Base-by-base conservation (phyloP, 2,888 invertebrate species). In the Zygogramma bicolorata region DNA sequence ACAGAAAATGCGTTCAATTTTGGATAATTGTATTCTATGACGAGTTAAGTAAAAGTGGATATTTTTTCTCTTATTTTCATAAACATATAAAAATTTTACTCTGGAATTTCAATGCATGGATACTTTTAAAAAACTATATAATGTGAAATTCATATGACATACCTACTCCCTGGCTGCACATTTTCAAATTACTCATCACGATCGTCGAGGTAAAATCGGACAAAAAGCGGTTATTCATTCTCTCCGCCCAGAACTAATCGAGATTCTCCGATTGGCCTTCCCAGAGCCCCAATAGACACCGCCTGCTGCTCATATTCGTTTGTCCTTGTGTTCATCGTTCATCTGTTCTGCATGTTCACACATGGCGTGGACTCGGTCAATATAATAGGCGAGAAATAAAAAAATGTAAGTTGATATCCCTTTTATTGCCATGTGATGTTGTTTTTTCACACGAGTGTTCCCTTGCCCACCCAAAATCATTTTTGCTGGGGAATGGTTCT, bases 271-370 rank as follows among this genome's bases (percentile, higher is more conserved):
- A 68, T 72, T 70, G 73, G 70, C 59, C 25, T 29, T 49, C 22
- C 49, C 46, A 18, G n/a, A 20, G 70, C 67, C 70, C 70, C 72
- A 72, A 72, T 72, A 66, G 53, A 34, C 53, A 34, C 68, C 13
- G 31, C 15, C 58, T 31, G 34, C 31, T n/a, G 27, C 18, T 20
- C 57, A 60, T 57, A 31, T 71, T 46, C 13, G 46, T 70, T 65
- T 65, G 42, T 65, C 27, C 57, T n/a, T n/a, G 29, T 46, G 46
- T 31, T 65, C 58, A 58, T 65, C 59, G 20, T 46, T 42, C 46
- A 42, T 38, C 25, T 25, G 27, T n/a, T 27, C 20, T 15, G 61
- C 34, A 15, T 67, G 15, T 59, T 49, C 68, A 68, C 61, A 68
- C 34, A 68, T 68, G 68, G 61, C 60, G 27, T 22, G 46, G 27